Evolutionary conservation across 2,888 invertebrate genomes (phyloP).

Genomic region (Hedychridium roseum): DNA sequence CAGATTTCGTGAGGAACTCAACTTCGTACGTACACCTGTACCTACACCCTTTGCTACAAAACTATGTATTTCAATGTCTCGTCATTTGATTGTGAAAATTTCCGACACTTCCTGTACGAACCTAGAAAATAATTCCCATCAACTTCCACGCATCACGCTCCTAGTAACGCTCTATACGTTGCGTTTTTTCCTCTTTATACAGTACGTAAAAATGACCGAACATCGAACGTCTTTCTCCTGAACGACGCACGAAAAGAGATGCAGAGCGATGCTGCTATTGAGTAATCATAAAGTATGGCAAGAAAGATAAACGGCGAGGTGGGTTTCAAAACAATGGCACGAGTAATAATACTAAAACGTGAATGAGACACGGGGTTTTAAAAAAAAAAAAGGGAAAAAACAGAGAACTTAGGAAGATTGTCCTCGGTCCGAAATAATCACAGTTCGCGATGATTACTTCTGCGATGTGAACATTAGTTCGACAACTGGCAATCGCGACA

Average conservation of each 20-base stretch:
- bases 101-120: slow-evolving; percentile 1
- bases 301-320: slow-evolving; percentile 27
- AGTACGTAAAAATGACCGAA: slow-evolving; percentile 22
- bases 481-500: slow-evolving; percentile 18
- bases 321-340: slow-evolving; percentile 44
- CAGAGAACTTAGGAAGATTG: slow-evolving; percentile 22
- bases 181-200: slow-evolving; percentile 21
- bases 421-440: slow-evolving; percentile 36
- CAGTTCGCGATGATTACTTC: slow-evolving; percentile 35
- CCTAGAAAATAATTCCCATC: slow-evolving; percentile 3
- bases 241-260: no score
- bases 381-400: slow-evolving; percentile 21
- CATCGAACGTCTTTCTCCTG: slow-evolving; percentile 13
- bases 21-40: no score
- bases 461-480: slow-evolving; percentile 20
- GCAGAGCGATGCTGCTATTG: no score
- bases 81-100: background rate
- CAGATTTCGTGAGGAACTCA: no score
- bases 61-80: no score
- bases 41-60: no score
- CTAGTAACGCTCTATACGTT: slow-evolving; percentile 31
- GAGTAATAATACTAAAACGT: slow-evolving; percentile 37
- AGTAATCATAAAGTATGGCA: slow-evolving; percentile 37
- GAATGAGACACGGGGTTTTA: no score
- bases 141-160: slow-evolving; percentile 40